These are phyloP conservation scores for Pseudotriccus pelzelni DNA, from an alignment of 2,797 vertebrate genomes.

Conservation along the genomic window DNA sequence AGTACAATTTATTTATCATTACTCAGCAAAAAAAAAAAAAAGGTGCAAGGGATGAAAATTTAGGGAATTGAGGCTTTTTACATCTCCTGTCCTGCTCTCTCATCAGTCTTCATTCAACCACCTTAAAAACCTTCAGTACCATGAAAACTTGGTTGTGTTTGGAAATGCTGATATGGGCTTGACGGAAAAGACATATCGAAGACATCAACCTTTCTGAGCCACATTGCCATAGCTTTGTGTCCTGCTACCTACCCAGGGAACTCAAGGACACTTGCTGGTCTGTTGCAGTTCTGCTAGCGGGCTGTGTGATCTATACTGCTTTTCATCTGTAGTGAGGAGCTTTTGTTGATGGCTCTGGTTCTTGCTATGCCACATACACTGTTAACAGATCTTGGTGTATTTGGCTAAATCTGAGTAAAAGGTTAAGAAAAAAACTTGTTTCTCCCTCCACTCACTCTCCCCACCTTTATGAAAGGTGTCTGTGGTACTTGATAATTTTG, in stretches of 20 bases:
- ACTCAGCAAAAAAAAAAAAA: background rate
- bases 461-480: background rate
- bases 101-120: background rate
- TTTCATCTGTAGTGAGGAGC: fast-evolving
- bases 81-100: background rate
- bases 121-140: background rate
- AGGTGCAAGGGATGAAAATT: background rate
- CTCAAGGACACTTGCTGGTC: background rate
- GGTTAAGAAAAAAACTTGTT: background rate
- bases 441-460: background rate
- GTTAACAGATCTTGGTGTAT: background rate
- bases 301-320: background rate
- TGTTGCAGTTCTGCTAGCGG: background rate
- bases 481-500: background rate
- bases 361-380: background rate
- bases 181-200: background rate
- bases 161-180: background rate
- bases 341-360: background rate
- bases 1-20: background rate
- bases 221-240: background rate
- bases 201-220: background rate
- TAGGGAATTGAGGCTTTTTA: background rate
- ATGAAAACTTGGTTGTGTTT: background rate
- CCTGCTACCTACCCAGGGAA: background rate
- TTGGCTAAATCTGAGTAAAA: background rate